Percentiles rank a stretch among this genome's conserved stretches.
Evolutionary conservation across 2,113 vertebrate species (phyloP).

Genomic region (Todiramphus saurophagus): DNA sequence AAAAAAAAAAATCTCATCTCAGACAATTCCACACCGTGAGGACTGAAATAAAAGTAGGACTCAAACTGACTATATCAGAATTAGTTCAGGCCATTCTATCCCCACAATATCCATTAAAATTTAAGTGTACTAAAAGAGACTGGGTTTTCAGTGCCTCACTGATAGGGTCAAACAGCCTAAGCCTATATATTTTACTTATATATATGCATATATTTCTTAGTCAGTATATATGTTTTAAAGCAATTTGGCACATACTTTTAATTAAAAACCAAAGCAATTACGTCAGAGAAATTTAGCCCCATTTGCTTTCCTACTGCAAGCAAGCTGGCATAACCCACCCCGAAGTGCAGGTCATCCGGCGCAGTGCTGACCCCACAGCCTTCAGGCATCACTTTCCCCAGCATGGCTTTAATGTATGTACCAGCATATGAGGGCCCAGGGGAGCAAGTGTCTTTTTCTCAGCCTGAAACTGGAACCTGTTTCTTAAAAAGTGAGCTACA

Average conservation of each 20-base stretch:
- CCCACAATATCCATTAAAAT: background rate
- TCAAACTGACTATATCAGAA: accelerated
- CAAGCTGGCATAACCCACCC: background rate
- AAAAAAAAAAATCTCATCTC: background rate
- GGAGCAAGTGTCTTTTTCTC: background rate
- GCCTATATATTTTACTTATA: background rate
- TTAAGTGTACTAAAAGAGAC: background rate
- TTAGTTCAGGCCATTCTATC: background rate
- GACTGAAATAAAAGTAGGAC: background rate
- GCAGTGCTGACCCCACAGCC: background rate
- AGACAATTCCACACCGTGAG: background rate
- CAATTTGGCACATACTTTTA: background rate
- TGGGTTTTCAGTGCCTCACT: background rate
- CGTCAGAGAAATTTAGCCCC: background rate
- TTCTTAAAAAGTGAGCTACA: background rate
- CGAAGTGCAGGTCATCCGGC: background rate
- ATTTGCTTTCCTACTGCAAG: background rate
- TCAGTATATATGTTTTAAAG: background rate
- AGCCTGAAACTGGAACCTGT: background rate
- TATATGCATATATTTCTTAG: background rate
- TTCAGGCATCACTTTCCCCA: background rate
- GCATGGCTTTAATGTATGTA: accelerated
- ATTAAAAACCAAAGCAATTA: background rate
- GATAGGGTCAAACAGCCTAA: background rate
- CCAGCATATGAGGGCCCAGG: accelerated